Evolutionary conservation across 2,113 vertebrate genomes (phyloP).

Genomic region (Lasiurus borealis): DNA sequence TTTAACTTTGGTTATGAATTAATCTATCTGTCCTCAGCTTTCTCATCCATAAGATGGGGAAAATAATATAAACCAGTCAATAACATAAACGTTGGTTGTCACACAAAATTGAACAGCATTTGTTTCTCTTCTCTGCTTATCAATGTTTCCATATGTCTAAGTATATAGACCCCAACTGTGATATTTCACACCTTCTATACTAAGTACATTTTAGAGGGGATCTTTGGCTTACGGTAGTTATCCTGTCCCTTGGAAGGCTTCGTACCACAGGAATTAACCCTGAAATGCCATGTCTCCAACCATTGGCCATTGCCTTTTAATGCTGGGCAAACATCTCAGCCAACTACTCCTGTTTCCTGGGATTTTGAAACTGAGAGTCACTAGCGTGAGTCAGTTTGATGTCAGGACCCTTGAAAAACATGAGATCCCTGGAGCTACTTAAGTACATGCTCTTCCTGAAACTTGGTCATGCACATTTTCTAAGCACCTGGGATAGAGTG

Average conservation of each 20-base stretch:
- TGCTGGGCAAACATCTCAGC: background rate
- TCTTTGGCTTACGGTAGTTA: background rate
- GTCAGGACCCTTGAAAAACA: background rate
- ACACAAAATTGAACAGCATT: slow-evolving; percentile 8
- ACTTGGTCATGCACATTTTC: background rate
- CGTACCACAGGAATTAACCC: background rate
- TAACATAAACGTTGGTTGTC: background rate
- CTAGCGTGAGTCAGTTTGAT: background rate
- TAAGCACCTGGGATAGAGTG: background rate
- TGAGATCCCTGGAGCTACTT: background rate
- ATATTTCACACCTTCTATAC: background rate
- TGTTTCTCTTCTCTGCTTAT: background rate
- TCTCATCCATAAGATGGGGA: background rate
- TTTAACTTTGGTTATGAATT: background rate
- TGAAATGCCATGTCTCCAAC: background rate
- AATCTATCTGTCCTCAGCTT: background rate
- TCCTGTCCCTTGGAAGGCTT: background rate
- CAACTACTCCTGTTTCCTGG: background rate
- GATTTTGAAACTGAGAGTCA: background rate
- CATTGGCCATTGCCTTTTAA: background rate
- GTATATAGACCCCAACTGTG: background rate
- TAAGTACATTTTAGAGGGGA: background rate
- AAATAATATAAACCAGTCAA: background rate
- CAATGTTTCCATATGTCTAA: background rate
- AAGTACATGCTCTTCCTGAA: background rate